These are phyloP conservation scores for Laticauda colubrina DNA, from an alignment of 2,113 vertebrate species.

Conservation along the genomic window DNA sequence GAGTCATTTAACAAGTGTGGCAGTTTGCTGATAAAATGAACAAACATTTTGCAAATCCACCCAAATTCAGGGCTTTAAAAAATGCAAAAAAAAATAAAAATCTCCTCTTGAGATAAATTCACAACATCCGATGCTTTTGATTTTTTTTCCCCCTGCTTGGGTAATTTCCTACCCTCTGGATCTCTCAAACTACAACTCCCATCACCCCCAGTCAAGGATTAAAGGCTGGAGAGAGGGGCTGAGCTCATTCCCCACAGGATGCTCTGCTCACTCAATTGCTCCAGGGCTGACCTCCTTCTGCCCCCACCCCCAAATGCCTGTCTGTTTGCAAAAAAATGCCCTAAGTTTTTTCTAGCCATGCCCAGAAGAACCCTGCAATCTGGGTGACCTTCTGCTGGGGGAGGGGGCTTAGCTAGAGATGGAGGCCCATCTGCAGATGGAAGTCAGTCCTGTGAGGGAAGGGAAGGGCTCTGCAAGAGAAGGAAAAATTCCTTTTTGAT, in stretches of 20 bases:
- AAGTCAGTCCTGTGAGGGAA: not conserved
- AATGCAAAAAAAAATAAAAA: too few relatives aligned
- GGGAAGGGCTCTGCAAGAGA: too few relatives aligned
- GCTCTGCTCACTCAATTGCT: not conserved
- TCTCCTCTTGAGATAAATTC: not conserved
- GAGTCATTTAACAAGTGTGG: too few relatives aligned
- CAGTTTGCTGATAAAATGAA: too few relatives aligned
- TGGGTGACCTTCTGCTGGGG: not conserved
- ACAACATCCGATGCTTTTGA: not conserved
- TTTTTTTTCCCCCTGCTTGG: not conserved
- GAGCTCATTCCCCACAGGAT: not conserved
- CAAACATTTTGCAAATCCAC: too few relatives aligned
- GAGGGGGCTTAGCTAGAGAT: not conserved
- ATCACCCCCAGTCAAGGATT: not conserved
- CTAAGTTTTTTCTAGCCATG: not conserved
- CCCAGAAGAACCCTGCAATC: not conserved
- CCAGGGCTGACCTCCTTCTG: not conserved
- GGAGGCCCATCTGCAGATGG: too few relatives aligned
- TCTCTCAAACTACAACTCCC: not conserved
- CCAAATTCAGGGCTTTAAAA: too few relatives aligned
- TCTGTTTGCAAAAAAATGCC: not conserved
- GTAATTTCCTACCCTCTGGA: not conserved
- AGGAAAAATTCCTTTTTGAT: not conserved
- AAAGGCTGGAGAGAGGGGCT: not conserved
- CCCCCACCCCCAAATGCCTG: not conserved